Base-by-base conservation (phyloP, 1,140 invertebrate species). In the Macrobrachium nipponense region DNA sequence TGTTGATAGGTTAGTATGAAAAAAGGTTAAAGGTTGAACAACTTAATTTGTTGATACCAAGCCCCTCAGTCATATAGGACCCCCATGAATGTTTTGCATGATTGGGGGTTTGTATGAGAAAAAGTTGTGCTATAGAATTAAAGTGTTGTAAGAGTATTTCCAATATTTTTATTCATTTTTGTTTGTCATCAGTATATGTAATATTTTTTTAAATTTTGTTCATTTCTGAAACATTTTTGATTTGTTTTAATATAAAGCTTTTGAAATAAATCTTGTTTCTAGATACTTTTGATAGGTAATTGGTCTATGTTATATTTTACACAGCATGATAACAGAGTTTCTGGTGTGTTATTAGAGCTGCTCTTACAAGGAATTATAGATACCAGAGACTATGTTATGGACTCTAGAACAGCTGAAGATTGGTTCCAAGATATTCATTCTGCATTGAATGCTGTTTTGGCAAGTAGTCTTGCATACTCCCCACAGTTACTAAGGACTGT, bases 391-490 rank as follows among this genome's bases (percentile, higher is more conserved):
- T 64, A 11, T 27, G 11, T 80, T 4, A 62, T 88, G 83, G 6
- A 27, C 12, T 60, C 20, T 17, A 62, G 60, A 59, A 80, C 78
- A 17, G 62, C 62, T 14, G 75, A 88, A n/a, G 58, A 68, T 11
- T 88, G 88, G 88, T 58, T 36, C 14, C 44, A 87, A 11, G 18
- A 73, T 58, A 27, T 88, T 17, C 36, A 68, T 92, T 60, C 90
- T 90, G 88, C 78, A 12, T n/a, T 89, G n/a, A 84, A 78, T 59
- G 20, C 8, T 5, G 77, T 87, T 8, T 60, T 87, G 11, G 18
- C 18, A 5, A 51, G 64, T 18, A 88, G 87, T 51, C 62, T 79
- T 18, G 60, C 62, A 58, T 79, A 72, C 64, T 59, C 60, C 36
- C 87, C 87, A 80, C 61, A 88, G 23, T 11, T 88, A 61, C 44